phyloP scores from a whole-genome alignment of 2,888 invertebrate species.

The Lycophotia porphyrea region DNA sequence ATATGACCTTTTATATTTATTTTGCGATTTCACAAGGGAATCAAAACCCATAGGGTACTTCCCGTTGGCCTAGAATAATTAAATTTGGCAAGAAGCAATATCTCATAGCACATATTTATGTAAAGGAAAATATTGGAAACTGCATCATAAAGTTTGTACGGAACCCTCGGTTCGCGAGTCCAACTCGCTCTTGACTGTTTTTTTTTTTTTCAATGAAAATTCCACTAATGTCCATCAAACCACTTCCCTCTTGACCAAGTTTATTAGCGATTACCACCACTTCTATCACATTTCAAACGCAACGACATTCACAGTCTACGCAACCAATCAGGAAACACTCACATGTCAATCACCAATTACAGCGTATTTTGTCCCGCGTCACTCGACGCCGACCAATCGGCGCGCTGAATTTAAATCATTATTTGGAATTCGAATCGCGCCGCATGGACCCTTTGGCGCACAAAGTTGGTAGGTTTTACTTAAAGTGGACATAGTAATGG shows the following conservation, averaged over 20 bases:
- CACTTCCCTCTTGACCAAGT: no score
- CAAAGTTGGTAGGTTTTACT: constrained; percentile 27
- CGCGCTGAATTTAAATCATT: constrained; percentile 82
- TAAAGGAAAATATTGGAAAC: no score
- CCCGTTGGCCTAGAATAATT: no score
- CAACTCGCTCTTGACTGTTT: no score
- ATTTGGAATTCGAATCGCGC: constrained; percentile 77
- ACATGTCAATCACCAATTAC: constrained; percentile 89
- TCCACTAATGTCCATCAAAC: neutral
- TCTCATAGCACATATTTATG: no score
- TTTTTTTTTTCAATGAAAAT: no score
- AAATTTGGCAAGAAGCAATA: no score
- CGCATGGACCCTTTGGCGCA: constrained; percentile 45
- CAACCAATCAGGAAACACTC: constrained; percentile 85
- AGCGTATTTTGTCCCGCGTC: constrained; percentile 85
- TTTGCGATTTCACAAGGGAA: no score
- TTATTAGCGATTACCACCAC: constrained; percentile 24
- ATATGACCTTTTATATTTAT: no score
- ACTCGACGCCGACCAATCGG: constrained; percentile 81
- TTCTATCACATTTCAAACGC: constrained; percentile 72
- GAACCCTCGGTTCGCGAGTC: no score
- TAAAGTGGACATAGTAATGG: neutral
- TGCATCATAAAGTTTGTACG: no score
- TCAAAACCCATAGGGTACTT: no score
- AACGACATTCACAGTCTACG: constrained; percentile 67